Evolutionary conservation across 2,888 invertebrate species (phyloP).

Genomic region (Orthosia gothica): DNA sequence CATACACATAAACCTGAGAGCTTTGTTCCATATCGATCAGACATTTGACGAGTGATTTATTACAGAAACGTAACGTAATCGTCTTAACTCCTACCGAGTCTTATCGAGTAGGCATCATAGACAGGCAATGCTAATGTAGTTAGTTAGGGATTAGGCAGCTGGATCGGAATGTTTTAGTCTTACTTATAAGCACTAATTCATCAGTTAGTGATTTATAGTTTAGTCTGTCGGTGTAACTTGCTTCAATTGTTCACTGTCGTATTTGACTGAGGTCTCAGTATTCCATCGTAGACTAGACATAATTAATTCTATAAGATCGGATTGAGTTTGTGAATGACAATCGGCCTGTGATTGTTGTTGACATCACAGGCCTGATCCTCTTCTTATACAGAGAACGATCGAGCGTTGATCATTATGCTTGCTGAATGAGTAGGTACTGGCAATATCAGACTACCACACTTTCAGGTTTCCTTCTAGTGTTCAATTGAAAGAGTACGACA

Average conservation of each 20-base stretch:
- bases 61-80: not conserved
- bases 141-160: conserved; percentile 11
- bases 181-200: conserved; percentile 1
- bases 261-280: too few relatives aligned
- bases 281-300: not conserved
- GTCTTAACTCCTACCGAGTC: not conserved
- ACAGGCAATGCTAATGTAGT: conserved; percentile 15
- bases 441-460: too few relatives aligned
- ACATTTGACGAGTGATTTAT: conserved; percentile 17
- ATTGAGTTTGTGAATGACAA: not conserved
- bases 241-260: not conserved
- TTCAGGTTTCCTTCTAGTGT: too few relatives aligned
- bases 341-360: too few relatives aligned
- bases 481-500: too few relatives aligned
- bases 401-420: not conserved
- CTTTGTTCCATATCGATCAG: conserved; percentile 3
- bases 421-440: not conserved
- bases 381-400: not conserved
- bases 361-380: too few relatives aligned
- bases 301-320: not conserved
- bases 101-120: not conserved
- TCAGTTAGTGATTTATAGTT: not conserved
- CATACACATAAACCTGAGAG: not conserved
- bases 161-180: not conserved
- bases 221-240: not conserved